phyloP scores from a whole-genome alignment of 2,113 vertebrate genomes.

The Nibea coibor region DNA sequence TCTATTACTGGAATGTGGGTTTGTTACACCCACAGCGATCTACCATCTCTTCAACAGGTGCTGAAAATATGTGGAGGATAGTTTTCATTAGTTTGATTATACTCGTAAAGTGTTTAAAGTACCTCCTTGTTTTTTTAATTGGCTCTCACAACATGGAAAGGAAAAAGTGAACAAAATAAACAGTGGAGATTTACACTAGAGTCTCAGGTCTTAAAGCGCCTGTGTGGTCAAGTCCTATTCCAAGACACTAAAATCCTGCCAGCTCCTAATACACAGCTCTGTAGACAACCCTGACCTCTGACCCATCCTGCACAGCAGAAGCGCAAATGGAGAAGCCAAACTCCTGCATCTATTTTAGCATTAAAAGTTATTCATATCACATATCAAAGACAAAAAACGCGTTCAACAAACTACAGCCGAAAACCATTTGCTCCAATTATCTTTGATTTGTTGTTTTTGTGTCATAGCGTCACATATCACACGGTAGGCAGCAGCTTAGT shows the following conservation, averaged over 20 bases:
- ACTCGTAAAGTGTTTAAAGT: slow-evolving; percentile 6
- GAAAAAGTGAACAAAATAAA: neutral
- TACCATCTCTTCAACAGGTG: slow-evolving; percentile 74
- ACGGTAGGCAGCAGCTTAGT: slow-evolving; percentile 32
- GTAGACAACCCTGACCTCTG: slow-evolving; percentile 26
- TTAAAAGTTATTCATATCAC: neutral
- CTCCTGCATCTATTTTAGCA: neutral
- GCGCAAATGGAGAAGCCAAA: neutral
- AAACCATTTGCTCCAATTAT: slow-evolving; percentile 5
- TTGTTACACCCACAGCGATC: slow-evolving; percentile 71
- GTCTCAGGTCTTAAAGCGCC: neutral
- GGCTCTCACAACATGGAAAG: neutral
- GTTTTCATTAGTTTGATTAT: slow-evolving; percentile 45
- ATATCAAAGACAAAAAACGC: neutral
- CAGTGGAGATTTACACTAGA: neutral
- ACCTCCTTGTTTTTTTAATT: slow-evolving; percentile 7
- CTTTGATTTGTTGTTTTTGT: slow-evolving; percentile 25
- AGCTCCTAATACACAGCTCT: neutral
- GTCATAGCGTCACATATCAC: slow-evolving; percentile 44
- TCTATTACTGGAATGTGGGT: slow-evolving; percentile 79
- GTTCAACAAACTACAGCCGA: neutral
- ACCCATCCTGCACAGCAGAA: neutral
- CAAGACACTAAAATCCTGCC: neutral
- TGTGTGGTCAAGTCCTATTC: slow-evolving; percentile 12
- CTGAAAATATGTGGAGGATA: slow-evolving; percentile 61